These are phyloP conservation scores for Gerris lacustris DNA, from an alignment of 2,888 invertebrate species.

Conservation along the genomic window DNA sequence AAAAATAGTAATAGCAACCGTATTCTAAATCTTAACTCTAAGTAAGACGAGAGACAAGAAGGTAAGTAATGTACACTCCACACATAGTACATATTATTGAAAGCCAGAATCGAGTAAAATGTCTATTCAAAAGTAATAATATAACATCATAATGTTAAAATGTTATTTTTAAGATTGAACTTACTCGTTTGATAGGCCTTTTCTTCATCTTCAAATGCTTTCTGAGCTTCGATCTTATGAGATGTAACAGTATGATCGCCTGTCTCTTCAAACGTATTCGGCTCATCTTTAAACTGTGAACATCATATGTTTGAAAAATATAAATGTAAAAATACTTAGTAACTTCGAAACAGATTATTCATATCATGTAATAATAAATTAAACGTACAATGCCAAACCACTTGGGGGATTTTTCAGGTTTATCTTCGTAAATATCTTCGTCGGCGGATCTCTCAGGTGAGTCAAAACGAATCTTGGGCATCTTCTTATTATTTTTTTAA, in stretches of 20 bases:
- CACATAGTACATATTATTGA: no score
- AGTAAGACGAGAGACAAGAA: constrained; percentile 2
- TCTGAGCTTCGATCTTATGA: constrained; percentile 52
- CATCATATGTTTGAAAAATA: not conserved
- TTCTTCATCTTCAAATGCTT: constrained; percentile 52
- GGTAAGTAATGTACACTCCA: not conserved
- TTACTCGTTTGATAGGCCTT: constrained; percentile 50
- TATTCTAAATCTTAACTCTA: not conserved
- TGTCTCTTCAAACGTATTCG: not conserved
- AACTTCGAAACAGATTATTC: no score
- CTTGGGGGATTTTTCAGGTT: not conserved
- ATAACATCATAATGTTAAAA: not conserved
- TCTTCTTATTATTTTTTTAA: not conserved
- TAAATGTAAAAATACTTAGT: no score
- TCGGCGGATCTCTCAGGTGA: not conserved
- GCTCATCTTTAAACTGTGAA: not conserved
- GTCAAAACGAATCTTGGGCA: not conserved
- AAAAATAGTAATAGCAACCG: no score
- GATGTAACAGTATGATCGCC: constrained; percentile 45
- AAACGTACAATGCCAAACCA: not conserved
- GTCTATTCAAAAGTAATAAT: not conserved
- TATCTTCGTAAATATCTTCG: not conserved
- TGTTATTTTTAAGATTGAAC: constrained; percentile 23
- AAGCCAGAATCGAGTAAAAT: no score
- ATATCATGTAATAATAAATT: not conserved